Evolutionary conservation across 2,888 invertebrate genomes (phyloP).

Genomic region (Oscheius sp.): DNA sequence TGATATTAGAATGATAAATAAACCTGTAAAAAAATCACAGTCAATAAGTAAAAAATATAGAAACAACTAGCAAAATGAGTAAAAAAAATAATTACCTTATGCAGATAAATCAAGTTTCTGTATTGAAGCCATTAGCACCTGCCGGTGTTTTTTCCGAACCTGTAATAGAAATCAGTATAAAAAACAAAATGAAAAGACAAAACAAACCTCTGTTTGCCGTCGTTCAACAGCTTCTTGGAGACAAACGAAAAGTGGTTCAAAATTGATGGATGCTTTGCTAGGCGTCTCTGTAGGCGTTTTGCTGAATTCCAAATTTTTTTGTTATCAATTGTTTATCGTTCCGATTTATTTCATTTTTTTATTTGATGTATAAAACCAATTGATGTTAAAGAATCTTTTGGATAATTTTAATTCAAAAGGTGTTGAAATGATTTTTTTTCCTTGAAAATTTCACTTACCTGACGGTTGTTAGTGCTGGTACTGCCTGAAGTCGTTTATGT

Average conservation of each 20-base stretch:
- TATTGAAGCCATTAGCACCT: conserved; percentile 23
- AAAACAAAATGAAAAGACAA: background rate
- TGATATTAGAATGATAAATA: background rate
- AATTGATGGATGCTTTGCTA: conserved; percentile 22
- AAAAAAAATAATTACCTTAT: background rate
- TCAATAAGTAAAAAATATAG: background rate
- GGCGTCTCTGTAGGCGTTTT: background rate
- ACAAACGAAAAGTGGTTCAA: conserved; percentile 29
- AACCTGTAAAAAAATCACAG: conserved; percentile 5
- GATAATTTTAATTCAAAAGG: background rate
- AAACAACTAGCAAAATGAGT: background rate
- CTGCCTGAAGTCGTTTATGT: conserved; percentile 79
- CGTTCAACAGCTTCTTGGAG: conserved; percentile 24
- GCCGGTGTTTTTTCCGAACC: conserved; percentile 22
- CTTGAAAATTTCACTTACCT: conserved; percentile 41
- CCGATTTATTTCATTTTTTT: background rate
- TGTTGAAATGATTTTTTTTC: background rate
- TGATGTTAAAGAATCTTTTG: too few relatives aligned
- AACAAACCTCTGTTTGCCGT: conserved; percentile 35
- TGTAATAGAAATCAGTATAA: background rate
- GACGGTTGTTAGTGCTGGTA: conserved; percentile 59
- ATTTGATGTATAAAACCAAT: too few relatives aligned
- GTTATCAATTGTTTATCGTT: background rate
- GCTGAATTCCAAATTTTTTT: conserved; percentile 3
- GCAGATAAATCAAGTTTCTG: background rate